Evolutionary conservation across 2,113 vertebrate genomes (phyloP).

Genomic region (Microcebus jonahi): DNA sequence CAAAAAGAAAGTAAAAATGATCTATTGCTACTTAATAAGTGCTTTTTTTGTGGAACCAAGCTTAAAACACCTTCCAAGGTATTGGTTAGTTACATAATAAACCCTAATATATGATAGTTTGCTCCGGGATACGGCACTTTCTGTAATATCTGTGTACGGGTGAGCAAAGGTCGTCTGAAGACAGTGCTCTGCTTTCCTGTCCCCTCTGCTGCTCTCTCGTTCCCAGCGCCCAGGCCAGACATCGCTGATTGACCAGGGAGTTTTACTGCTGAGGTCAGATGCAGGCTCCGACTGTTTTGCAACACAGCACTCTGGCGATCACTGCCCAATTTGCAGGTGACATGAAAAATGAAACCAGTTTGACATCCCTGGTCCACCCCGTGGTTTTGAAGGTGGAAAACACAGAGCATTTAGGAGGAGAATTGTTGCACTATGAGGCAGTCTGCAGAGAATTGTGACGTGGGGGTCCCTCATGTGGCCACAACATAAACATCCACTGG

Average conservation of each 20-base stretch:
- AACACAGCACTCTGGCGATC: neutral
- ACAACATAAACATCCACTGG: neutral
- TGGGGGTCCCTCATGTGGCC: neutral
- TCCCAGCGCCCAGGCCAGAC: neutral
- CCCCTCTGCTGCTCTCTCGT: neutral
- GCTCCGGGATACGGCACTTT: neutral
- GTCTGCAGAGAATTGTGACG: neutral
- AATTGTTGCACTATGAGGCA: neutral
- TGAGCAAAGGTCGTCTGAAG: neutral
- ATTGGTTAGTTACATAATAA: neutral
- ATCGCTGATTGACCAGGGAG: neutral
- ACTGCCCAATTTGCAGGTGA: neutral
- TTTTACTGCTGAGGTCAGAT: neutral
- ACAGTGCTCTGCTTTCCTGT: neutral
- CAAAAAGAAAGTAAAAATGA: neutral
- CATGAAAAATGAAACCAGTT: neutral
- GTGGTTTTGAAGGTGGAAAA: neutral
- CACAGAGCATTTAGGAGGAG: neutral
- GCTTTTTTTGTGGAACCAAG: neutral
- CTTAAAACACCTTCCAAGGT: neutral
- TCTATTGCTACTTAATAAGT: neutral
- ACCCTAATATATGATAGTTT: neutral
- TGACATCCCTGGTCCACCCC: neutral
- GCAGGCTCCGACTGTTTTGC: neutral
- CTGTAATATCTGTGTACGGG: neutral